A percentile compares a stretch with the other conserved stretches of the same genome.
These are phyloP conservation scores for Drosophila jambulina DNA, from an alignment of 1,140 invertebrate species.

Conservation along the genomic window DNA sequence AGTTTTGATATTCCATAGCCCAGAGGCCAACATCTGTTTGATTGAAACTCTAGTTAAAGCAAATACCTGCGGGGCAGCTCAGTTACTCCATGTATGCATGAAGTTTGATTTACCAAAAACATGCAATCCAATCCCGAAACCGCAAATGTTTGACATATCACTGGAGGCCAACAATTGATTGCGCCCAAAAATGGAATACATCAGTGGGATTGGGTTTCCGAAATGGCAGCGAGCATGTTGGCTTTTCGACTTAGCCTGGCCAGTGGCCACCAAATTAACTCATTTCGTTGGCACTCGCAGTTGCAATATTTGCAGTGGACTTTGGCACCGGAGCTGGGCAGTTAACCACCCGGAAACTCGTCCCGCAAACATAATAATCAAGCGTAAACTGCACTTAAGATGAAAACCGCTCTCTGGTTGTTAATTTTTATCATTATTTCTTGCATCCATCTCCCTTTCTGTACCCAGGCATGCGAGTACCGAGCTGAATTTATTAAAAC, in stretches of 20 bases:
- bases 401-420: slow-evolving; percentile 58
- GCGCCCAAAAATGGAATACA: slow-evolving; percentile 23
- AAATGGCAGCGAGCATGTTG: slow-evolving; percentile 17
- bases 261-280: slow-evolving; percentile 30
- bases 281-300: slow-evolving; percentile 24
- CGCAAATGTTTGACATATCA: slow-evolving; percentile 43
- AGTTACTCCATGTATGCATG: slow-evolving; percentile 26
- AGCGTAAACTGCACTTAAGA: slow-evolving; percentile 77
- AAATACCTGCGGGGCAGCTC: slow-evolving; percentile 4
- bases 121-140: slow-evolving; percentile 17
- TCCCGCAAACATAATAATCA: slow-evolving; percentile 73
- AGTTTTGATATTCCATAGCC: slow-evolving; percentile 11
- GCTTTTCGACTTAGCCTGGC: slow-evolving; percentile 22
- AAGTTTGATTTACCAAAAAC: slow-evolving; percentile 32
- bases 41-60: slow-evolving; percentile 17
- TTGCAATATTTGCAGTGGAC: slow-evolving; percentile 12
- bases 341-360: slow-evolving; percentile 69
- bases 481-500: slow-evolving; percentile 66
- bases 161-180: slow-evolving; percentile 25
- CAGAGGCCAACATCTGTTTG: slow-evolving; percentile 35
- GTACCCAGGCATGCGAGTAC: slow-evolving; percentile 35
- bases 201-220: background rate
- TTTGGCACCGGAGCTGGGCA: slow-evolving; percentile 22
- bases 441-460: slow-evolving; percentile 18
- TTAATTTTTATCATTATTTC: slow-evolving; percentile 53